These are phyloP conservation scores for Acropora tenuis DNA, from an alignment of 64 coral and sea anemone genomes.

Conservation along the genomic window DNA sequence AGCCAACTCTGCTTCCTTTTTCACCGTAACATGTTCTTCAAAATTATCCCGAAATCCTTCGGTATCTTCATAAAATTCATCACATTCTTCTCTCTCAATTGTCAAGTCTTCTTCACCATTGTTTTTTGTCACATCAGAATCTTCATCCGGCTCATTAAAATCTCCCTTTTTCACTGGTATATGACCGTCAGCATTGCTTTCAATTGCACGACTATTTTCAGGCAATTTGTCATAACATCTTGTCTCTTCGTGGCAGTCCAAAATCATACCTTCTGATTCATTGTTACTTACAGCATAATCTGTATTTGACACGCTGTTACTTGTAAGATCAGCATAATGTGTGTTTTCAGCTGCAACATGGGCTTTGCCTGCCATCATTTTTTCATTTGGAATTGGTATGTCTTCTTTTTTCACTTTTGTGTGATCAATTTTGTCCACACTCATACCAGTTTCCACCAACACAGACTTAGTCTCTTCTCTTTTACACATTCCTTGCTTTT, in stretches of 20 bases:
- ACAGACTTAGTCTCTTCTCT: not conserved
- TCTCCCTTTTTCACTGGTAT: not conserved
- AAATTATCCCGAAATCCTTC: not conserved
- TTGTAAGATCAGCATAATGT: not conserved
- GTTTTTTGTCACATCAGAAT: not conserved
- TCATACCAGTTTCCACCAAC: not conserved
- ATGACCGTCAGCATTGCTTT: not conserved
- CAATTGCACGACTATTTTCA: not conserved
- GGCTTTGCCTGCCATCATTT: not conserved
- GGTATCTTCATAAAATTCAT: not conserved
- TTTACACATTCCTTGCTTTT: not conserved
- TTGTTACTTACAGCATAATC: not conserved
- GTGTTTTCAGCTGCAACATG: not conserved
- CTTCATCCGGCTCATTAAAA: too few species aligned
- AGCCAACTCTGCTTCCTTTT: not conserved
- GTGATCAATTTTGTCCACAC: not conserved
- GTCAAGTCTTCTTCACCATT: not conserved
- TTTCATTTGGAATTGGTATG: not conserved
- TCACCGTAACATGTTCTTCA: not conserved
- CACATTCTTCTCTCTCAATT: not conserved
- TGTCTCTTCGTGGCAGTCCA: not conserved
- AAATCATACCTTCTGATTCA: not conserved
- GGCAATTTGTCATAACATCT: not conserved
- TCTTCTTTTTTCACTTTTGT: not conserved
- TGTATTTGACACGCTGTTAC: not conserved